These are phyloP conservation scores for Hipparchia sbordonii DNA, from an alignment of 2,888 invertebrate species.

Conservation along the genomic window DNA sequence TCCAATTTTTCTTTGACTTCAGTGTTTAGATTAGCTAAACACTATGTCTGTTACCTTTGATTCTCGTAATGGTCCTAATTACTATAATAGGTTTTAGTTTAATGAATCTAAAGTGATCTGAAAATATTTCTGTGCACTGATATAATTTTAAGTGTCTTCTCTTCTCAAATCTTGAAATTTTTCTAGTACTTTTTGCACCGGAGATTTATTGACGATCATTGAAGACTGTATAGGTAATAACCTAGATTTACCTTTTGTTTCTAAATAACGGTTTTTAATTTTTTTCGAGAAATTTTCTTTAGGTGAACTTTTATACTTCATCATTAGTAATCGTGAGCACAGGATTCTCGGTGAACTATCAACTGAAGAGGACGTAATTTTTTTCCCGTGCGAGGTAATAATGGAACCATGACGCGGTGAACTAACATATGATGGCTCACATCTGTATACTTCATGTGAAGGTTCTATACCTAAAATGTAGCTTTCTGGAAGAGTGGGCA, in stretches of 20 bases:
- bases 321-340: slow-evolving; percentile 57
- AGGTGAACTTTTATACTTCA: slow-evolving; percentile 49
- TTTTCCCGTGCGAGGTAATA: slow-evolving; percentile 51
- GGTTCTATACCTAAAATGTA: slow-evolving; percentile 45
- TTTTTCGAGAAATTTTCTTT: slow-evolving; percentile 46
- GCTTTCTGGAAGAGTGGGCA: slow-evolving; percentile 60
- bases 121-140: neutral
- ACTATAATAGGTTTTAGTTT: no score
- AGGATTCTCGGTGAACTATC: slow-evolving; percentile 59
- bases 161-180: slow-evolving; percentile 61
- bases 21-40: no score
- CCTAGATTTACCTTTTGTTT: slow-evolving; percentile 42
- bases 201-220: slow-evolving; percentile 50
- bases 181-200: slow-evolving; percentile 61
- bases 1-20: no score
- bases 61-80: no score
- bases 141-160: slow-evolving; percentile 45
- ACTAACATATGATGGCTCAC: slow-evolving; percentile 62
- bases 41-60: no score
- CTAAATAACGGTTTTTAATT: slow-evolving; percentile 22
- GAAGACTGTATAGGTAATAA: slow-evolving; percentile 56
- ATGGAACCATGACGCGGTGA: slow-evolving; percentile 61
- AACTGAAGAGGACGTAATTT: slow-evolving; percentile 55
- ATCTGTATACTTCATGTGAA: slow-evolving; percentile 54
- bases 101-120: no score